A percentile compares a stretch with the other conserved stretches of the same genome.
phyloP scores from a whole-genome alignment of 2,888 invertebrate species.

The Hemicrepidius hirtus region DNA sequence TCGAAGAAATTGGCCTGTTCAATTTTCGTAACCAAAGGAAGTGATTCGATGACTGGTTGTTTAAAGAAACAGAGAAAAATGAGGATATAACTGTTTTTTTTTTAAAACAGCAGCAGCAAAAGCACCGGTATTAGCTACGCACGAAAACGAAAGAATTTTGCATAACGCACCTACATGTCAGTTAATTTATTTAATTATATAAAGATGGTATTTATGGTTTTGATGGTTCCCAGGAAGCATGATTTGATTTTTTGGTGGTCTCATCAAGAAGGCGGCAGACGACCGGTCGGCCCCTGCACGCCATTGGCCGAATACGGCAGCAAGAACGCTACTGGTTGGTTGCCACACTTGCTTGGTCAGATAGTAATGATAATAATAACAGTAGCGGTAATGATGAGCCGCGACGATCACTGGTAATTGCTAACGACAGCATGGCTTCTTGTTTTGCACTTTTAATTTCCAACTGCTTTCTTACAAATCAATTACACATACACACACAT shows the following conservation, averaged over 20 bases:
- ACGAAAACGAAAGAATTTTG: conserved; percentile 8
- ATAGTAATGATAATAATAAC: conserved; percentile 71
- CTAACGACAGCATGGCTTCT: conserved; percentile 68
- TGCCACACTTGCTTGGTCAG: conserved; percentile 65
- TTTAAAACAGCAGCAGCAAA: not conserved
- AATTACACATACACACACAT: not conserved
- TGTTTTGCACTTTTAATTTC: conserved; percentile 50
- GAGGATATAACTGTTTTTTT: not conserved
- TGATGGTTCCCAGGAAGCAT: conserved; percentile 55
- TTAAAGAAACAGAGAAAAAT: conserved; percentile 2
- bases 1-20: conserved; percentile 33
- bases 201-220: conserved; percentile 34
- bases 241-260: conserved; percentile 66
- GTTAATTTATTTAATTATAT: conserved; percentile 27
- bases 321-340: conserved; percentile 68
- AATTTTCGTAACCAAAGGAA: conserved; percentile 25
- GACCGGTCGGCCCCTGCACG: conserved; percentile 61
- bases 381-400: conserved; percentile 69
- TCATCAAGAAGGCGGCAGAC: conserved; percentile 65
- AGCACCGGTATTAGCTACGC: not conserved
- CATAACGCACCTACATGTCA: conserved; percentile 16
- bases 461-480: conserved; percentile 3
- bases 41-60: not conserved
- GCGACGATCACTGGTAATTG: conserved; percentile 66
- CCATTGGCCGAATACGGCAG: conserved; percentile 61